A percentile compares a stretch with the other conserved stretches of the same genome.
Conservation (phyloP, 2,888 invertebrate species). For the Dichetophora obliterata region DNA sequence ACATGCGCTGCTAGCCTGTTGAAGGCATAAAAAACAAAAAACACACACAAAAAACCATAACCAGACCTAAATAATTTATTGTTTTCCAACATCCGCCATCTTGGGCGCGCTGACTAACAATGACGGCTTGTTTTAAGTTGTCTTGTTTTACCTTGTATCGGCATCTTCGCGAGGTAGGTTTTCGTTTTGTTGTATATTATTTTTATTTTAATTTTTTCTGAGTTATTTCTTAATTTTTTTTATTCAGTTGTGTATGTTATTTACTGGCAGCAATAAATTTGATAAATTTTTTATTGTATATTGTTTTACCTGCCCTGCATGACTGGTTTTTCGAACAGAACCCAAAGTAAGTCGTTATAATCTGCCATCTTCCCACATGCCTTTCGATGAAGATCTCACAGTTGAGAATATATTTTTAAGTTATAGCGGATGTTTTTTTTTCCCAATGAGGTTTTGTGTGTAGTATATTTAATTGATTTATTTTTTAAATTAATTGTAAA, state of each 20-base stretch:
- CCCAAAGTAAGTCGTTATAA: neutral
- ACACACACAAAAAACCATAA: slow-evolving; percentile 9
- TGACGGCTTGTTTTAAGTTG: slow-evolving; percentile 1
- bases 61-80: slow-evolving; percentile 25
- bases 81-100: slow-evolving; percentile 29
- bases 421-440: neutral
- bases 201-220: slow-evolving; percentile 51
- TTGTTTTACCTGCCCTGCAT: slow-evolving; percentile 31
- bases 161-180: neutral
- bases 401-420: neutral
- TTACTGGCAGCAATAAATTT: slow-evolving; percentile 45
- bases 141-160: neutral
- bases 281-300: slow-evolving; percentile 37
- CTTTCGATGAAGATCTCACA: slow-evolving; percentile 13
- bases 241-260: slow-evolving; percentile 43
- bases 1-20: slow-evolving; percentile 3
- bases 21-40: neutral
- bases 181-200: neutral
- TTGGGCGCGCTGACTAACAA: neutral
- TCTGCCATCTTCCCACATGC: neutral
- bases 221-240: slow-evolving; percentile 62
- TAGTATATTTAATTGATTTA: too few species aligned
- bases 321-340: slow-evolving; percentile 14
- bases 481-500: too few species aligned
- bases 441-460: too few species aligned